These are phyloP conservation scores for Chelonus insularis DNA, from an alignment of 1,140 invertebrate species.

Conservation along the genomic window DNA sequence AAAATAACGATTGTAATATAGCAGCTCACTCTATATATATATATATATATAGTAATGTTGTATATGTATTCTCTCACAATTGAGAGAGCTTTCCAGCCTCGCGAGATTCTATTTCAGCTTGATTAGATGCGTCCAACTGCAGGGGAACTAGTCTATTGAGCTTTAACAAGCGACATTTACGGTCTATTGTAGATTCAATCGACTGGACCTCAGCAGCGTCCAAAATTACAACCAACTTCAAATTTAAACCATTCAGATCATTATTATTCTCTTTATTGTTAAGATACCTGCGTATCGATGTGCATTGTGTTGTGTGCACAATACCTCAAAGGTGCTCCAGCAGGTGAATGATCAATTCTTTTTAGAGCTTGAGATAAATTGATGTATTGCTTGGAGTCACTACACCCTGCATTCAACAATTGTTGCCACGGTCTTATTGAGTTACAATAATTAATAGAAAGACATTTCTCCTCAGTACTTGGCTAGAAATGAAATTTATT, in stretches of 20 bases:
- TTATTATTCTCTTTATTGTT: neutral
- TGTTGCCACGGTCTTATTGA: no score
- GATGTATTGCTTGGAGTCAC: no score
- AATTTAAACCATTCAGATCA: neutral
- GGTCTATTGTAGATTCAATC: conserved; percentile 24
- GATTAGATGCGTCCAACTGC: conserved; percentile 23
- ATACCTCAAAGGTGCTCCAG: no score
- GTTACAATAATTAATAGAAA: no score
- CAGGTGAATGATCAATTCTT: no score
- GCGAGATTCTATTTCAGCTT: conserved; percentile 19
- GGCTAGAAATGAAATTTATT: no score
- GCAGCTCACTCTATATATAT: neutral
- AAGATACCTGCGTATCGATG: no score
- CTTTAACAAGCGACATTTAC: conserved; percentile 21
- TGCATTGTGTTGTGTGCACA: no score
- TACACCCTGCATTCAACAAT: no score
- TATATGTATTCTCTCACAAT: conserved; percentile 8
- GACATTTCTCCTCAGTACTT: no score
- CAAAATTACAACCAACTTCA: conserved; percentile 15
- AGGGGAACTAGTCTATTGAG: conserved; percentile 5
- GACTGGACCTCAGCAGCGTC: conserved; percentile 6
- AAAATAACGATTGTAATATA: neutral
- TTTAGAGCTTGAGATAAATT: no score
- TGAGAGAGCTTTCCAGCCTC: conserved; percentile 1
- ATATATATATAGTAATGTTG: neutral